Evolutionary conservation across 2,113 vertebrate species (phyloP).

Genomic region (Lichenostomus cassidix): DNA sequence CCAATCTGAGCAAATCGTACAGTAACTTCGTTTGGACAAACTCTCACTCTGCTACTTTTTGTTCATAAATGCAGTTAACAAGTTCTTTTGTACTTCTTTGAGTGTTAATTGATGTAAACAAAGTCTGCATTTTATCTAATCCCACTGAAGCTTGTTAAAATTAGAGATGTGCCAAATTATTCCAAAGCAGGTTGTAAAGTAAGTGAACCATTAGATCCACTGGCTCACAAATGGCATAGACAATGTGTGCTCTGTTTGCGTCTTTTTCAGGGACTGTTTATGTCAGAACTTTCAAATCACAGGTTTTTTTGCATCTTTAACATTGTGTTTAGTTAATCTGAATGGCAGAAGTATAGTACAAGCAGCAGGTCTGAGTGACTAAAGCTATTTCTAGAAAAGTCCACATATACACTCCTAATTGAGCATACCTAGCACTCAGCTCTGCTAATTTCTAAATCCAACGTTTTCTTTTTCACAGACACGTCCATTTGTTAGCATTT

Average conservation of each 20-base stretch:
- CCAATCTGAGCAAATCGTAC: not conserved
- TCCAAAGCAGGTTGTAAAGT: constrained; percentile 63
- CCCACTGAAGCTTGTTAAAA: constrained; percentile 67
- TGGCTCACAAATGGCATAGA: constrained; percentile 59
- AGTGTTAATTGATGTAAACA: constrained; percentile 65
- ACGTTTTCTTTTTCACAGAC: not conserved
- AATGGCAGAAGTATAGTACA: not conserved
- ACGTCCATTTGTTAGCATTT: not conserved
- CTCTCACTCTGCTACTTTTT: constrained; percentile 32
- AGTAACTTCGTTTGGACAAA: constrained; percentile 30
- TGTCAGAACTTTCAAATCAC: constrained; percentile 40
- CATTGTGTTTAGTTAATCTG: constrained; percentile 17
- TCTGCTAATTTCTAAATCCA: not conserved
- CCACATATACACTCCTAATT: not conserved
- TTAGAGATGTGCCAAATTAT: constrained; percentile 67
- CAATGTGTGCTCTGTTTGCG: constrained; percentile 39
- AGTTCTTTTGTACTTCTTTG: constrained; percentile 56
- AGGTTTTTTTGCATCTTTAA: constrained; percentile 23
- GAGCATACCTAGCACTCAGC: not conserved
- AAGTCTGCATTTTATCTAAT: constrained; percentile 64
- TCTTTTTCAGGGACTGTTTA: constrained; percentile 38
- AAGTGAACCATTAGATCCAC: constrained; percentile 66
- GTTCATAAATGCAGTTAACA: constrained; percentile 55
- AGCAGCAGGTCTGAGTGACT: constrained; percentile 7
- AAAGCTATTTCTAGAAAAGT: constrained; percentile 13